Percentiles rank a stretch among this genome's conserved stretches.
Evolutionary conservation across 53 echinoderm and acorn worm genomes (phyloP).

Genomic region (Zoroaster sp.): DNA sequence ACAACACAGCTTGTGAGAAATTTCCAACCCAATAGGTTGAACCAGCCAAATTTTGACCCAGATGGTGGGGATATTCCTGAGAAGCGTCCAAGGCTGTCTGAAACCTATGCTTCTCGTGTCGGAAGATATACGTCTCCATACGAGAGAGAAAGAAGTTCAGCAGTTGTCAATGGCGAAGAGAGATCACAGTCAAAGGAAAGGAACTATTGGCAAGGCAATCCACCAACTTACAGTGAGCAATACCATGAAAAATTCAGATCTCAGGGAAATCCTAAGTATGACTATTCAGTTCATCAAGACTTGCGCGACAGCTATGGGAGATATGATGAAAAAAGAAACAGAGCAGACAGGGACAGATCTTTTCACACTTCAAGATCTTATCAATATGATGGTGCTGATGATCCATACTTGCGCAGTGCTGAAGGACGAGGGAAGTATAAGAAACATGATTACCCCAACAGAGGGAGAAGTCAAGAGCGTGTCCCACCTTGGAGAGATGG

Average conservation of each 20-base stretch:
- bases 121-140: neutral
- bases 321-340: neutral
- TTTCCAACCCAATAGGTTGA: constrained; percentile 8
- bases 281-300: neutral
- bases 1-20: constrained; percentile 42
- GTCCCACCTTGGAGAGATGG: constrained; percentile 18
- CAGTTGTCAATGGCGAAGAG: neutral
- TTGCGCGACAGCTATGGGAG: neutral
- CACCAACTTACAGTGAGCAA: neutral
- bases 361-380: neutral
- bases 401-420: neutral
- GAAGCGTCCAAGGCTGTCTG: neutral
- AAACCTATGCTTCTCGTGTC: neutral
- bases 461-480: neutral
- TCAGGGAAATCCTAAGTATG: neutral
- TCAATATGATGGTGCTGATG: neutral
- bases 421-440: neutral
- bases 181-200: neutral
- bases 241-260: neutral
- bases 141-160: neutral
- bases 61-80: neutral
- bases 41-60: neutral
- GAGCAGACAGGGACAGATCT: neutral
- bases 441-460: neutral
- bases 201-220: neutral